These are phyloP conservation scores for Sepiola atlantica DNA, from an alignment of 2,888 invertebrate genomes.

Conservation along the genomic window DNA sequence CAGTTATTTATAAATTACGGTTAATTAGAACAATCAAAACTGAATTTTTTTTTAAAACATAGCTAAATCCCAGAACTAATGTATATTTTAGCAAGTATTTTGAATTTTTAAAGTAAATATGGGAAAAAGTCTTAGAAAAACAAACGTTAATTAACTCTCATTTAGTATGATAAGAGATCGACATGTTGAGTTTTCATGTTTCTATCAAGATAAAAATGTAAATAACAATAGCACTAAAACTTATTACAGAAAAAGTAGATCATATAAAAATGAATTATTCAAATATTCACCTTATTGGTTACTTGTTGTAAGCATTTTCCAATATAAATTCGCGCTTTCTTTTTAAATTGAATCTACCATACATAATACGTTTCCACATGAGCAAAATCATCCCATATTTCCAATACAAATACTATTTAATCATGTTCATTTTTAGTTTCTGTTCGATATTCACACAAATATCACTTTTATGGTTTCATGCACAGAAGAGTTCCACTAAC, in stretches of 20 bases:
- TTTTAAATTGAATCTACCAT: not conserved
- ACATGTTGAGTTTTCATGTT: not conserved
- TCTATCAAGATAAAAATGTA: not conserved
- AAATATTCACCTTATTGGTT: not conserved
- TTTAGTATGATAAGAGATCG: not conserved
- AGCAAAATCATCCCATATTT: not conserved
- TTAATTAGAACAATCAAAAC: no score
- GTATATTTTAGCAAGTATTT: no score
- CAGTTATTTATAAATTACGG: no score
- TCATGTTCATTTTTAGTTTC: not conserved
- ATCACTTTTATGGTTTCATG: not conserved
- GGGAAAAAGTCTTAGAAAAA: no score
- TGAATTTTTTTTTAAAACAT: no score
- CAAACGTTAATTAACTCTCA: no score
- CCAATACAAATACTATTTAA: not conserved
- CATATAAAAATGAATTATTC: not conserved
- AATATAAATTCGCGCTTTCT: not conserved
- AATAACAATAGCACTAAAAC: not conserved
- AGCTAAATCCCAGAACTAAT: no score
- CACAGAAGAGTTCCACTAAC: not conserved
- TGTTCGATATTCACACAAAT: not conserved
- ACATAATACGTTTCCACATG: not conserved
- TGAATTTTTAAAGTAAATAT: no score
- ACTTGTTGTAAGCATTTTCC: not conserved
- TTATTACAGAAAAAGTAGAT: not conserved